Evolutionary conservation across 35 echinoderm and acorn worm species (phyloP).

Genomic region (Chiridota heheva): DNA sequence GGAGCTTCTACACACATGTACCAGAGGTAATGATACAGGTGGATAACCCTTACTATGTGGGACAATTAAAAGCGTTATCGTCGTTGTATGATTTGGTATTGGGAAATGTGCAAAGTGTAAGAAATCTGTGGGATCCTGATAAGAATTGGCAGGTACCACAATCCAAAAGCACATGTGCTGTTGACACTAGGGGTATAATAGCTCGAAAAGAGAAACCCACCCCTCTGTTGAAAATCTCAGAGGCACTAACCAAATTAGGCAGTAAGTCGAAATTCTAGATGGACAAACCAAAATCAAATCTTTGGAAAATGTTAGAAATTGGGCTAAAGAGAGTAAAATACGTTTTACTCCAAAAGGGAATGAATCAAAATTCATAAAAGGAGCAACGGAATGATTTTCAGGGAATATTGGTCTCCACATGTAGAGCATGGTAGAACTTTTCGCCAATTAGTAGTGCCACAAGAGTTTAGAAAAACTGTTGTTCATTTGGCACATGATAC

Average conservation of each 20-base stretch:
- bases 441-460: conserved; percentile 23
- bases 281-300: conserved; percentile 22
- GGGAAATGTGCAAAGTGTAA: conserved; percentile 52
- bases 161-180: not conserved
- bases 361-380: conserved; percentile 4
- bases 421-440: conserved; percentile 8
- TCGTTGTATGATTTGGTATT: conserved; percentile 57
- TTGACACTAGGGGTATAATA: not conserved
- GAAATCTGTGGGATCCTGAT: not conserved
- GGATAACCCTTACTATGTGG: conserved; percentile 32
- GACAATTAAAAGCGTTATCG: conserved; percentile 22
- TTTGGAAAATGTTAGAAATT: conserved; percentile 18
- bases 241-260: not conserved
- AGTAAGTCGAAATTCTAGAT: not conserved
- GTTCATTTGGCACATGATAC: conserved; percentile 53
- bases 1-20: not conserved
- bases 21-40: conserved; percentile 31
- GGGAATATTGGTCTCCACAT: conserved; percentile 16
- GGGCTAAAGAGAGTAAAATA: not conserved
- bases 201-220: not conserved
- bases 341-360: not conserved
- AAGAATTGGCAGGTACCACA: not conserved
- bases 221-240: not conserved
- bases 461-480: conserved; percentile 11
- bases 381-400: not conserved